Conservation (phyloP, 2,888 invertebrate species). For the Sturmia bella region DNA sequence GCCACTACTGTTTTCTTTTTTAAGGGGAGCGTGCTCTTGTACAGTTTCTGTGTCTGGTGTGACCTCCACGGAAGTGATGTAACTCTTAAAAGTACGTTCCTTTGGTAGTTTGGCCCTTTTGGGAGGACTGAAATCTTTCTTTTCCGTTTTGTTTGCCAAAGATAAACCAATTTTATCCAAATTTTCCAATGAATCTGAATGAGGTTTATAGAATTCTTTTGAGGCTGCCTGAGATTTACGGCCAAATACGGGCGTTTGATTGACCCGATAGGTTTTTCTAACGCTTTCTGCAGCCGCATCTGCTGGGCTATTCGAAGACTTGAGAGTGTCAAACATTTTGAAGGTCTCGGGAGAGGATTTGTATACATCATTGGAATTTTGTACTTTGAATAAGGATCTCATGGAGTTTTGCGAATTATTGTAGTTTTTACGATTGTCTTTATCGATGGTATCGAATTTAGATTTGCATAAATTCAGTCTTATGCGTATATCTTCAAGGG, state of each 20-base stretch:
- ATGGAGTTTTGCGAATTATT: conserved; percentile 79
- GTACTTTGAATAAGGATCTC: conserved; percentile 79
- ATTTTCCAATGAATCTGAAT: conserved; percentile 80
- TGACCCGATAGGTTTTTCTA: conserved; percentile 77
- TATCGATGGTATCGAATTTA: conserved; percentile 80
- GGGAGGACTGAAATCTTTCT: conserved; percentile 61
- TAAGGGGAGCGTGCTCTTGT: conserved; percentile 57
- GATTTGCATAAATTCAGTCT: conserved; percentile 80
- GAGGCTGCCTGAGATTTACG: conserved; percentile 73
- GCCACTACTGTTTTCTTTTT: conserved; percentile 47
- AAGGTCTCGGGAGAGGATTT: conserved; percentile 75
- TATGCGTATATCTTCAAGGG: conserved; percentile 80
- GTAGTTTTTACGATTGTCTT: conserved; percentile 78
- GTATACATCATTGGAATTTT: conserved; percentile 69
- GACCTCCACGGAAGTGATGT: conserved; percentile 60
- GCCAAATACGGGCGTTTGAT: conserved; percentile 81
- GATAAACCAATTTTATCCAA: conserved; percentile 70
- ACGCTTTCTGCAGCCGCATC: conserved; percentile 57
- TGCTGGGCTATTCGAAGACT: conserved; percentile 71
- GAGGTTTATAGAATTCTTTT: conserved; percentile 73
- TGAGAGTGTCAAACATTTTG: conserved; percentile 78
- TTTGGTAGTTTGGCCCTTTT: conserved; percentile 70
- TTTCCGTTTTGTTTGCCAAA: conserved; percentile 44
- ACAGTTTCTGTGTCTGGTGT: conserved; percentile 40
- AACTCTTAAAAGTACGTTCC: conserved; percentile 71